phyloP scores from a whole-genome alignment of 92 coral and sea anemone species.

The Pocillopora grandis region DNA sequence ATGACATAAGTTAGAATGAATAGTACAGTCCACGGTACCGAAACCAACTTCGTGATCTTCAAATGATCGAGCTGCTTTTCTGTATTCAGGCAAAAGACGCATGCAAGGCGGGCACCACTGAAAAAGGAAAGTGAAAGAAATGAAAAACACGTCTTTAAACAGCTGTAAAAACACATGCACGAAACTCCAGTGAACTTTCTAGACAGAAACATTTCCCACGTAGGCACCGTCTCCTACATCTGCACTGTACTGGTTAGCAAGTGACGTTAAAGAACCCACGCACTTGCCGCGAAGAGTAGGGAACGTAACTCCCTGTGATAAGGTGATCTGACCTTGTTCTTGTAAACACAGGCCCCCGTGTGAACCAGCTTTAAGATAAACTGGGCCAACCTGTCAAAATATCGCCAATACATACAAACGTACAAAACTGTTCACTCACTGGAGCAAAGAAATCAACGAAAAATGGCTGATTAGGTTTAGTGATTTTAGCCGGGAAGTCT shows the following conservation, averaged over 20 bases:
- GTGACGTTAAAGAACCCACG: too few relatives aligned
- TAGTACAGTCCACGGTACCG: constrained; percentile 97
- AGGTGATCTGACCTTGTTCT: background rate
- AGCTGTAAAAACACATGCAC: background rate
- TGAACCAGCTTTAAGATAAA: background rate
- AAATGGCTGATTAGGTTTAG: constrained; percentile 78
- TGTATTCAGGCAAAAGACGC: constrained; percentile 91
- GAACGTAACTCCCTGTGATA: background rate
- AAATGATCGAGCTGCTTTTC: constrained; percentile 94
- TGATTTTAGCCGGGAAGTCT: constrained; percentile 84
- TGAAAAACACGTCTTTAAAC: background rate
- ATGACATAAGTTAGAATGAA: constrained; percentile 82
- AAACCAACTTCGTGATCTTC: constrained; percentile 75
- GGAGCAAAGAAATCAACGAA: constrained; percentile 99
- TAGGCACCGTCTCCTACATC: too few relatives aligned
- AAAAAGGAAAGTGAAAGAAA: background rate
- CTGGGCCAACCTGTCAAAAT: background rate
- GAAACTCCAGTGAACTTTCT: background rate
- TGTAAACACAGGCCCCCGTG: background rate
- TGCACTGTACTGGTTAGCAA: too few relatives aligned
- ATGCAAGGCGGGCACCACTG: constrained; percentile 99
- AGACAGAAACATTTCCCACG: too few relatives aligned
- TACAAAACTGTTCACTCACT: constrained; percentile 47
- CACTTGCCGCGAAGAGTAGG: too few relatives aligned
- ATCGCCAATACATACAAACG: background rate